These are phyloP conservation scores for Zaprionus inermis DNA, from an alignment of 1,140 invertebrate species.

Conservation along the genomic window DNA sequence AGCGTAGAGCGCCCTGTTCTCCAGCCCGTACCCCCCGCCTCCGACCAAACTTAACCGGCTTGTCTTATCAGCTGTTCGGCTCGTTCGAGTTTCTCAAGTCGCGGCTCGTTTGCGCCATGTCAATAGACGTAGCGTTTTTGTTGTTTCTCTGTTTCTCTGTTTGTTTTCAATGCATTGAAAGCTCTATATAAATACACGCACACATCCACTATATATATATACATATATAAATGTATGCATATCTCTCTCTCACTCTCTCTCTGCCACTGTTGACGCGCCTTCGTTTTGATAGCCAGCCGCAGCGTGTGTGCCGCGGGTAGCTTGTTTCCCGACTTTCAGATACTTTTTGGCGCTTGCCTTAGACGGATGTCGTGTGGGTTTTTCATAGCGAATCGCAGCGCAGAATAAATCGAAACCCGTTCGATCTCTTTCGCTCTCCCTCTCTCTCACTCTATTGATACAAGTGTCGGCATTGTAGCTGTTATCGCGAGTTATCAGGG, in stretches of 20 bases:
- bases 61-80: constrained; percentile 64
- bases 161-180: constrained; percentile 61
- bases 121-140: constrained; percentile 3
- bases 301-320: constrained; percentile 14
- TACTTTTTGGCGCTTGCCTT: constrained; percentile 71
- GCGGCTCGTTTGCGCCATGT: constrained; percentile 8
- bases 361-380: constrained; percentile 63
- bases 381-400: constrained; percentile 2
- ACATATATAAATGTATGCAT: constrained; percentile 3
- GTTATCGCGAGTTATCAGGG: constrained; percentile 36
- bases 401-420: neutral
- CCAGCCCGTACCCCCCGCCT: neutral
- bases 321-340: constrained; percentile 62
- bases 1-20: no score
- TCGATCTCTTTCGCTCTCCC: constrained; percentile 8
- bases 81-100: constrained; percentile 3
- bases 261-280: constrained; percentile 65
- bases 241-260: constrained; percentile 6
- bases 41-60: constrained; percentile 42
- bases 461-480: constrained; percentile 39
- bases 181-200: constrained; percentile 34
- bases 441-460: constrained; percentile 27
- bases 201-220: neutral
- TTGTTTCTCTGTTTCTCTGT: constrained; percentile 41
- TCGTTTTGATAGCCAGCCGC: constrained; percentile 57